Percentiles rank a stretch among this genome's conserved stretches.
phyloP scores from a whole-genome alignment of 1,140 invertebrate species.

The Temnothorax curvispinosus region DNA sequence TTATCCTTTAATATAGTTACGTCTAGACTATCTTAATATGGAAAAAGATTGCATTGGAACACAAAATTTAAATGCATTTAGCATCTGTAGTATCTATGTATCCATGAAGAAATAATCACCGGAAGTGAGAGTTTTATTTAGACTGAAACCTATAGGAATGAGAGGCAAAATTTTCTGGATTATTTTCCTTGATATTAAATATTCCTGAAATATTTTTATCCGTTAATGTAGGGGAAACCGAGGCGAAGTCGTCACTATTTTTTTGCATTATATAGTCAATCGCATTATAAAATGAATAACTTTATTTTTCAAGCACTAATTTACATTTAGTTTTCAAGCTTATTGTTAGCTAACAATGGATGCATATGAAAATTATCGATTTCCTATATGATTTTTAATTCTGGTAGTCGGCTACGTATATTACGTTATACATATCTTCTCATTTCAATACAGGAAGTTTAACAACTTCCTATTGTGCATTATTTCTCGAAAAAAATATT shows the following conservation, averaged over 20 bases:
- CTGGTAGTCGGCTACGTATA: not conserved
- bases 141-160: not conserved
- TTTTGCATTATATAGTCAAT: not conserved
- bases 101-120: constrained; percentile 9
- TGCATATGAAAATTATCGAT: not conserved
- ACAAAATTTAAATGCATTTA: not conserved
- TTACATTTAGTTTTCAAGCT: not conserved
- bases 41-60: not conserved
- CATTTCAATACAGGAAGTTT: not conserved
- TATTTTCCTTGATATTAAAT: not conserved
- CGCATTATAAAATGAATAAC: not conserved
- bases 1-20: not conserved
- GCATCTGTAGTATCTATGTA: not conserved
- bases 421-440: not conserved
- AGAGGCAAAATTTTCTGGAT: not conserved
- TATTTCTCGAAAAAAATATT: not conserved
- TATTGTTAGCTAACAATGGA: constrained; percentile 5
- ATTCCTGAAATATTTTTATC: not conserved
- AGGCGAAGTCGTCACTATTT: no score
- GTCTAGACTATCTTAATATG: not conserved
- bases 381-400: not conserved
- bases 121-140: not conserved
- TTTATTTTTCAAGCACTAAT: not conserved
- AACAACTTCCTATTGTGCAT: not conserved
- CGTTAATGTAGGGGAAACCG: not conserved